Percentiles rank a stretch among this genome's conserved stretches.
Conservation (phyloP, 1,140 invertebrate species). For the Drosophila repletoides region DNA sequence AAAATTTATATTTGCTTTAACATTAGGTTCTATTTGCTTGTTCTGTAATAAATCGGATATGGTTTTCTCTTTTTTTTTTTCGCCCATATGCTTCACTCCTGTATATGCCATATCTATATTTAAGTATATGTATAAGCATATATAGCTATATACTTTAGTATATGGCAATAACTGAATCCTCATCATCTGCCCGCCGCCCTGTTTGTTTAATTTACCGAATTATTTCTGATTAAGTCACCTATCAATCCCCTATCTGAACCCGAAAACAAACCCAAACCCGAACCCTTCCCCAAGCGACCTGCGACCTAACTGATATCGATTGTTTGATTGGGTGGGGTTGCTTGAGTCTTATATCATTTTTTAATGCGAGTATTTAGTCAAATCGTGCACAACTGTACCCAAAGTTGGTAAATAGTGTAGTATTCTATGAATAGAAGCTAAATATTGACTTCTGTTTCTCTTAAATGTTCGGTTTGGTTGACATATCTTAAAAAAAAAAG, state of each 20-base stretch:
- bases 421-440: no score
- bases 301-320: slow-evolving; percentile 23
- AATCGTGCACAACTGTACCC: slow-evolving; percentile 49
- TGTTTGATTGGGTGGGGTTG: not conserved
- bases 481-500: no score
- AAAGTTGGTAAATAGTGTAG: not conserved
- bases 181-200: slow-evolving; percentile 21
- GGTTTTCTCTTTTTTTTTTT: slow-evolving; percentile 31
- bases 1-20: slow-evolving; percentile 76
- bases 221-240: slow-evolving; percentile 62
- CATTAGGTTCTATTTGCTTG: slow-evolving; percentile 57
- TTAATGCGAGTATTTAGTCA: slow-evolving; percentile 1
- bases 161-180: slow-evolving; percentile 25
- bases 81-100: slow-evolving; percentile 57
- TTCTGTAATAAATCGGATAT: slow-evolving; percentile 58
- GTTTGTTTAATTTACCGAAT: slow-evolving; percentile 75
- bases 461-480: no score
- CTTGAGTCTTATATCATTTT: not conserved
- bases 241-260: slow-evolving; percentile 8
- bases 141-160: not conserved
- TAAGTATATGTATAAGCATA: not conserved
- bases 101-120: slow-evolving; percentile 23
- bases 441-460: no score
- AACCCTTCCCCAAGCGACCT: slow-evolving; percentile 1
- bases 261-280: not conserved